Conservation (phyloP, 1,140 invertebrate species). For the Dryas iulia region DNA sequence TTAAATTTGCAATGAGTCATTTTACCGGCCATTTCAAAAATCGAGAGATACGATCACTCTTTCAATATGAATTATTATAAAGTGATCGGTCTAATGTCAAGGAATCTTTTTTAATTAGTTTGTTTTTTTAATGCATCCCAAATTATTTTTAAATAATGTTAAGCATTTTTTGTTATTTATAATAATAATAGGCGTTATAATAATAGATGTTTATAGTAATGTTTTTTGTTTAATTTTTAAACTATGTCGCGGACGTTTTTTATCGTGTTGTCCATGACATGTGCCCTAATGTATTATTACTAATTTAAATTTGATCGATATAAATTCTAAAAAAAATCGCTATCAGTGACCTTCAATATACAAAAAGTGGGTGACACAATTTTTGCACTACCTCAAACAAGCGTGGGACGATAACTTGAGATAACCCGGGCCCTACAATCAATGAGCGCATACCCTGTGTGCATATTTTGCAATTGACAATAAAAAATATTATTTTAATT, state of each 20-base stretch:
- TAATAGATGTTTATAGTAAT: constrained; percentile 7
- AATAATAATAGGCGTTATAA: background rate
- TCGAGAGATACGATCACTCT: background rate
- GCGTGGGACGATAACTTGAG: constrained; percentile 47
- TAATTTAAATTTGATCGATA: constrained; percentile 52
- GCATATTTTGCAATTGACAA: constrained; percentile 15
- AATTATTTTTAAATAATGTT: no score
- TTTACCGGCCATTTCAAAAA: background rate
- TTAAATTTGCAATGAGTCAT: background rate
- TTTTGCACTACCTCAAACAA: constrained; percentile 54
- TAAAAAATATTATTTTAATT: constrained; percentile 12
- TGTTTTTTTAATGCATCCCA: no score
- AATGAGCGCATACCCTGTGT: constrained; percentile 25
- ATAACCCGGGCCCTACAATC: constrained; percentile 56
- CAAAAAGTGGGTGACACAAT: constrained; percentile 67
- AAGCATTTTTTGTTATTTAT: no score
- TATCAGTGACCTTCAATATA: constrained; percentile 66
- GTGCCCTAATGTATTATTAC: constrained; percentile 36
- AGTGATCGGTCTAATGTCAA: no score
- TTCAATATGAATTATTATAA: background rate
- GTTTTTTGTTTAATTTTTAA: constrained; percentile 35
- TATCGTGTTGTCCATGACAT: constrained; percentile 63
- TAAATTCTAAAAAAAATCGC: constrained; percentile 50
- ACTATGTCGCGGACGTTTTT: constrained; percentile 38
- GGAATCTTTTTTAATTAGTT: no score